A percentile compares a stretch with the other conserved stretches of the same genome.
Conservation (phyloP, 2,797 vertebrate genomes). For the Poecilia picta region DNA sequence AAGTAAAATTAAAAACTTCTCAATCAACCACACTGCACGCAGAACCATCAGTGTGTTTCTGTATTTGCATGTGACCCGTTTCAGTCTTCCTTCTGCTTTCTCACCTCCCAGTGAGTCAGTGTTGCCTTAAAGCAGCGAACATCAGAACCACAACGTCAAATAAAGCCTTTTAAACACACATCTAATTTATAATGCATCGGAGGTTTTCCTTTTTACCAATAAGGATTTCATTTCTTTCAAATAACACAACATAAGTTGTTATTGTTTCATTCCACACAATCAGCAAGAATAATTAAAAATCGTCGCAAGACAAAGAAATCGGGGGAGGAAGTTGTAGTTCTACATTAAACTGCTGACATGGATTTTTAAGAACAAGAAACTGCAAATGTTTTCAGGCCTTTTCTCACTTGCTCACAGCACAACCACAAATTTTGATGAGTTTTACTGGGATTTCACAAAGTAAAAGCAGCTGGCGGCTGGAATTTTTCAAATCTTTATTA, state of each 20-base stretch:
- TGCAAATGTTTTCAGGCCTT: not conserved
- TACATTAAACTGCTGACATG: not conserved
- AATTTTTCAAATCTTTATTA: too few relatives aligned
- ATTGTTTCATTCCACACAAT: not conserved
- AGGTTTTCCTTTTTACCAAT: not conserved
- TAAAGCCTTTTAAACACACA: not conserved
- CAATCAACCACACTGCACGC: conserved; percentile 61
- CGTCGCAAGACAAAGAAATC: not conserved
- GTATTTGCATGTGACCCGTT: conserved; percentile 48
- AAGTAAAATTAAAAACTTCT: conserved; percentile 67
- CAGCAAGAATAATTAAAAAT: not conserved
- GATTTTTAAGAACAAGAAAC: not conserved
- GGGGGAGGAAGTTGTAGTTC: not conserved
- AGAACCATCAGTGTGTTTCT: conserved; percentile 44
- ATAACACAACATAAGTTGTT: not conserved
- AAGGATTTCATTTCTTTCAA: not conserved
- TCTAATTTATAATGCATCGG: too few relatives aligned
- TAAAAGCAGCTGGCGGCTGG: not conserved
- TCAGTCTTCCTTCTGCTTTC: conserved; percentile 43
- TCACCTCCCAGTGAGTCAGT: not conserved
- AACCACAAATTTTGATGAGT: not conserved
- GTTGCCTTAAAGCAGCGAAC: not conserved
- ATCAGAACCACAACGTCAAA: not conserved
- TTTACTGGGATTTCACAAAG: not conserved
- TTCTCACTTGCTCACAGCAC: not conserved